Conservation (phyloP, 2,797 vertebrate genomes). For the Acrocephalus scirpaceus region DNA sequence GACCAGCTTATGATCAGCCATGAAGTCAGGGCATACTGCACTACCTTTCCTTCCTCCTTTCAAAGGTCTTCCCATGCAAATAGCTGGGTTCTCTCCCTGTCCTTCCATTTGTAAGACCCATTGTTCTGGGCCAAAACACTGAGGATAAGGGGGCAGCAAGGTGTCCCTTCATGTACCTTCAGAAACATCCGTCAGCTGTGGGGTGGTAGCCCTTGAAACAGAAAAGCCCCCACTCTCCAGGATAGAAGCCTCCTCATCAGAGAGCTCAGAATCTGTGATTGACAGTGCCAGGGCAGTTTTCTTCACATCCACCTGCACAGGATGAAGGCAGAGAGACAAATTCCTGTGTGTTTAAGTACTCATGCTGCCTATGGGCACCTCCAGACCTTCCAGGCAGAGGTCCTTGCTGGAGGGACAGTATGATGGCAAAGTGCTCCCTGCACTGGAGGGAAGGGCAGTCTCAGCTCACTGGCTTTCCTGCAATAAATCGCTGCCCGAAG, state of each 20-base stretch:
- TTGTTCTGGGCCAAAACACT: neutral
- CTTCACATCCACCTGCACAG: constrained; percentile 91
- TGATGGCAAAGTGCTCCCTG: neutral
- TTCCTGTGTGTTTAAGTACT: neutral
- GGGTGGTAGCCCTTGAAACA: constrained; percentile 95
- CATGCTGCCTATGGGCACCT: neutral
- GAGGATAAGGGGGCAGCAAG: neutral
- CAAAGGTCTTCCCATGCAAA: neutral
- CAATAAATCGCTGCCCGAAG: neutral
- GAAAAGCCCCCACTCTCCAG: constrained; percentile 97
- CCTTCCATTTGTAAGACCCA: neutral
- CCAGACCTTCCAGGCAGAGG: neutral
- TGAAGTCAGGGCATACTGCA: neutral
- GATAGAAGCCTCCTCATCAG: constrained; percentile 96
- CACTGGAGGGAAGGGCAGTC: neutral
- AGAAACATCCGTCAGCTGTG: constrained; percentile 91
- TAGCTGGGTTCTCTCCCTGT: neutral
- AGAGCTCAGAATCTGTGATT: constrained; percentile 97
- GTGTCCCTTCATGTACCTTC: constrained; percentile 82
- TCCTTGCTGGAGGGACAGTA: neutral
- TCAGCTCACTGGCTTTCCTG: neutral
- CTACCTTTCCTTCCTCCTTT: neutral
- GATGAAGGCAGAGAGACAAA: constrained; percentile 1
- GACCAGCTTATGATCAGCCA: neutral
- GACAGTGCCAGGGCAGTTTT: constrained; percentile 96